Evolutionary conservation across 2,888 invertebrate species (phyloP), one percentile per base, ranked within the genome.

Genomic region (Oxyscelio sp.): DNA sequence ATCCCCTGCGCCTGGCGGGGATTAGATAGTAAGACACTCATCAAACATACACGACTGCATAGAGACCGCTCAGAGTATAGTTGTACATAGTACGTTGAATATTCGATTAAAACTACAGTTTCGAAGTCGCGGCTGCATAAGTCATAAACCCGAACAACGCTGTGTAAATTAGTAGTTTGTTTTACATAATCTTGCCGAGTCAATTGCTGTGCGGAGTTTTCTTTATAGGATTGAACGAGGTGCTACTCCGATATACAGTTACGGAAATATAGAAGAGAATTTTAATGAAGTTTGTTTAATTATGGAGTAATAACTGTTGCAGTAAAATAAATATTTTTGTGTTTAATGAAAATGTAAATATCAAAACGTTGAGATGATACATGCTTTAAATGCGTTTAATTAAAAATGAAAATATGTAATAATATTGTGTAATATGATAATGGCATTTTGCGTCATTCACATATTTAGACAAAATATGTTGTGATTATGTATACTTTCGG

Each of bases 1-100:
- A 79, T 74, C 63, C 68, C 66, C 56, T 70, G 75, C 68, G 82
- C 43, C 54, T 24, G n/a, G 54, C 52, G 52, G 65, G 58, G 71
- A 77, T 83, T 73, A 45, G 83, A 83, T 79, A 83, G 78, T 78
- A 83, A 83, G 73, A 77, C 73, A 59, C 66, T 78, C 79, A 40
- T 79, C 68, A 79, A 79, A 78, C 65, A 52, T 68, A 74, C 38
- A 59, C 73, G 59, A 58, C 15, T 48, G 77, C 43, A 82, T 56
- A 24, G 43, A 54, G 45, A 58, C 63, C 21, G 15, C 43, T 8
- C 13, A 17, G 58, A 27, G 27, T 65, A 50, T 58, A 63, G 50
- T 65, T 73, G 50, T 66, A 21, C 61, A 77, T 31, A 50, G 34
- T 38, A 21, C 48, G 27, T 15, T 61, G 40, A 61, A 74, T 61